Evolutionary conservation across 2,113 vertebrate species (phyloP), one percentile per base, ranked within the genome.

Genomic region (Plecturocebus donacophilus): DNA sequence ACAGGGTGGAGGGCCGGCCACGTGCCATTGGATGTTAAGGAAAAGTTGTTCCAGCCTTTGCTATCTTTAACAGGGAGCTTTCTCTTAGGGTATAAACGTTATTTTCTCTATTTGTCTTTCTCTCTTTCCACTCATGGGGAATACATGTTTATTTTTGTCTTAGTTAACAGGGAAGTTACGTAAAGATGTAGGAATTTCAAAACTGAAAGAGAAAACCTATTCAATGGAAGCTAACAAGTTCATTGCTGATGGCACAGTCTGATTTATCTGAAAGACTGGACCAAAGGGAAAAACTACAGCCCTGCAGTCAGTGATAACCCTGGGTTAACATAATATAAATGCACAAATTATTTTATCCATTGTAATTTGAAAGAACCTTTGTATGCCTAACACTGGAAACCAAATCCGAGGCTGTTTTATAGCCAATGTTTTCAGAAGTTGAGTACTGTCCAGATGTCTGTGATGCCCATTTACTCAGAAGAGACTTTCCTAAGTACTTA

Each of bases 111-210:
- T 79, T 61, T 47, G 35, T 11, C 92, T 88, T 61, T 97, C 92
- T 87, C 52, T n/a, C 35, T 94, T 88, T 92, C 85, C 83, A 86
- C 52, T 9, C 58, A 10, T 11, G 45, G 56, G 90, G 90, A 97
- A 90, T 70, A 75, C 17, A 23, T 68, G 92, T 97, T 97, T 98
- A 88, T 94, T 91, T 96, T 91, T 93, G 70, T 68, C 38, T 14
- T 90, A 85, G 73, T 70, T 92, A 96, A 77, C 30, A 32, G 92
- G 80, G 52, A 94, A 98, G 35, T 98, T 82, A 95, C 89, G n/a
- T 14, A 97, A 91, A 75, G 71, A 23, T 8, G 0, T 0, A 97
- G 83, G 91, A 97, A 98, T 94, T 42, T 88, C 77, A 93, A 56
- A 70, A 54, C 80, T 0, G 80, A 71, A 56, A 56, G 56, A 93